phyloP scores from a whole-genome alignment of 30 jellyfish, hydroid and myxozoan species.

The Aurelia sp. region DNA sequence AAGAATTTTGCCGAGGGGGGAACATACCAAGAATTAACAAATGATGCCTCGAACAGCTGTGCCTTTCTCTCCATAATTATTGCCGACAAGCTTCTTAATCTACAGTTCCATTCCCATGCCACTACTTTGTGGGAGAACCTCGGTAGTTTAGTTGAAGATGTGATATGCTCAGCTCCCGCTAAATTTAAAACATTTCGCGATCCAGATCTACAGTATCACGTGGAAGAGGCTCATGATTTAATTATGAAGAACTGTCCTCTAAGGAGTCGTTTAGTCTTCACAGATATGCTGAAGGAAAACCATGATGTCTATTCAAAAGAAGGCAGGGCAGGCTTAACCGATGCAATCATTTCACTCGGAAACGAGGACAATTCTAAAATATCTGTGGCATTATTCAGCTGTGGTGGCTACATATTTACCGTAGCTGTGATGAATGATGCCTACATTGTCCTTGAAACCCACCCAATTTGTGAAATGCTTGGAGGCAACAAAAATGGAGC shows the following conservation, averaged over 20 bases:
- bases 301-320: slow-evolving; percentile 14
- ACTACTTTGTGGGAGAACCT: too few species aligned
- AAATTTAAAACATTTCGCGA: neutral
- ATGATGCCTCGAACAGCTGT: slow-evolving; percentile 16
- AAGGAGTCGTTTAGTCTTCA: neutral
- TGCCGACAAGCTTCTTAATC: neutral
- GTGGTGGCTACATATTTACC: slow-evolving; percentile 25
- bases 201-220: slow-evolving; percentile 12
- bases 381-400: slow-evolving; percentile 8
- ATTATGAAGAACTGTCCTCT: slow-evolving; percentile 10
- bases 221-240: slow-evolving; percentile 15
- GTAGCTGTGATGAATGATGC: slow-evolving; percentile 8
- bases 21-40: neutral
- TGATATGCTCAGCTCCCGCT: too few species aligned
- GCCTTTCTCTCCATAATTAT: slow-evolving; percentile 9
- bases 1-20: slow-evolving; percentile 17
- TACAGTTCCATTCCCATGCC: neutral
- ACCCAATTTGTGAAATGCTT: slow-evolving; percentile 2
- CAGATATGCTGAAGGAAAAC: slow-evolving; percentile 20
- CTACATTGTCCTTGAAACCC: slow-evolving; percentile 17
- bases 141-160: too few species aligned
- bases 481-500: slow-evolving; percentile 9
- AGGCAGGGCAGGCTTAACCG: slow-evolving; percentile 18
- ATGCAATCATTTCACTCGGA: neutral
- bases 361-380: neutral